These are phyloP conservation scores for Pseudochromis fuscus DNA, from an alignment of 2,797 vertebrate species.

Conservation along the genomic window DNA sequence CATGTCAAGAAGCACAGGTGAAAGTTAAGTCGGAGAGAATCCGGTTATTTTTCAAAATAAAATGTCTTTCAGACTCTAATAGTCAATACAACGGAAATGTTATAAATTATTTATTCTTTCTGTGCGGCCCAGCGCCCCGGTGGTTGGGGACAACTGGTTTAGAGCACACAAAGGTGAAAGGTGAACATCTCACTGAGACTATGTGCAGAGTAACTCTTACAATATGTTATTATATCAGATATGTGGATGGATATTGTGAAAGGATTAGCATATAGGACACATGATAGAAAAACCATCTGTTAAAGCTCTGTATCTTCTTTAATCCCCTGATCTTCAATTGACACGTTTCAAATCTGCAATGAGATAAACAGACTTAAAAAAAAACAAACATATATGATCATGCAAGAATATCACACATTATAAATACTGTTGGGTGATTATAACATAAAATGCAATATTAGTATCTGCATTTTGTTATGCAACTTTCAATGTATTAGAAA, in stretches of 20 bases:
- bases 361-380: slow-evolving; percentile 49
- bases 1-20: no score
- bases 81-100: no score
- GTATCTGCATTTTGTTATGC: neutral
- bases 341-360: slow-evolving; percentile 58
- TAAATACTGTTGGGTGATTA: neutral
- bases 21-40: no score
- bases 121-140: no score
- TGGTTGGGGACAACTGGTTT: no score
- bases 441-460: slow-evolving; percentile 1
- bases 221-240: slow-evolving; percentile 46
- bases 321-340: slow-evolving; percentile 64
- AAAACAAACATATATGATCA: slow-evolving; percentile 9
- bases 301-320: slow-evolving; percentile 56
- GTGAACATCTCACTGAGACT: slow-evolving; percentile 24
- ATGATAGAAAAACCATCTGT: slow-evolving; percentile 74
- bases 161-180: slow-evolving; percentile 7
- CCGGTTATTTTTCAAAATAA: no score
- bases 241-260: slow-evolving; percentile 47
- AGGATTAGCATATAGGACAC: slow-evolving; percentile 66
- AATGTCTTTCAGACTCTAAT: no score
- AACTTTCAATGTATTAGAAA: slow-evolving; percentile 4
- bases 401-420: slow-evolving; percentile 1
- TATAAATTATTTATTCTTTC: no score
- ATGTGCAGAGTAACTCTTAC: slow-evolving; percentile 33